Percentiles rank a stretch among this genome's conserved stretches.
Evolutionary conservation across 2,113 vertebrate species (phyloP).

Genomic region (Onychostoma macrolepis): DNA sequence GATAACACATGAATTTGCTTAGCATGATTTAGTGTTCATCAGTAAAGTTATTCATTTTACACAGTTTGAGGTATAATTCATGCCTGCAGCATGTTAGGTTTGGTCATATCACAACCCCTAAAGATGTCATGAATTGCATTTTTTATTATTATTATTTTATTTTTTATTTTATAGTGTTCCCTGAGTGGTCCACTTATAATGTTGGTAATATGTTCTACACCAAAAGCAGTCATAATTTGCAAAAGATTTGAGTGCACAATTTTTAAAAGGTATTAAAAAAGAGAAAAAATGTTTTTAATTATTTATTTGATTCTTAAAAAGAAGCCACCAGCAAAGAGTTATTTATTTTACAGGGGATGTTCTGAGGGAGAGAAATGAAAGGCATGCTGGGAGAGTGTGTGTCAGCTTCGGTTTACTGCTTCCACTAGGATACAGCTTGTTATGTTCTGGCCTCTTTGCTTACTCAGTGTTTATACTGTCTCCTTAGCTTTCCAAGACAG

Average conservation of each 20-base stretch:
- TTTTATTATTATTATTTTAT: background rate
- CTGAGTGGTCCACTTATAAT: background rate
- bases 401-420: slow-evolving; percentile 15
- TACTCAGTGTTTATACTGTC: slow-evolving; percentile 51
- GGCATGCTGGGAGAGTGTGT: slow-evolving; percentile 16
- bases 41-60: background rate
- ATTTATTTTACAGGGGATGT: background rate
- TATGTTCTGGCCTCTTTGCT: slow-evolving; percentile 44
- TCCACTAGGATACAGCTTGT: slow-evolving; percentile 52
- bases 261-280: background rate
- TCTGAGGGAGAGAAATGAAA: slow-evolving; percentile 11
- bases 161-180: background rate
- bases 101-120: background rate
- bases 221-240: background rate
- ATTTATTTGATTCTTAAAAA: too few relatives aligned
- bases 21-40: background rate
- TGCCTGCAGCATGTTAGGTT: background rate
- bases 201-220: background rate
- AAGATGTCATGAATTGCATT: background rate
- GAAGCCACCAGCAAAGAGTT: background rate
- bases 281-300: too few relatives aligned
- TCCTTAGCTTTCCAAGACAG: slow-evolving; percentile 50
- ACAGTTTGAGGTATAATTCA: background rate
- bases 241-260: too few relatives aligned
- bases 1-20: background rate